Evolutionary conservation across 2,113 vertebrate species (phyloP), one percentile per base, ranked within the genome.

Genomic region (Brachyhypopomus occidentalis): DNA sequence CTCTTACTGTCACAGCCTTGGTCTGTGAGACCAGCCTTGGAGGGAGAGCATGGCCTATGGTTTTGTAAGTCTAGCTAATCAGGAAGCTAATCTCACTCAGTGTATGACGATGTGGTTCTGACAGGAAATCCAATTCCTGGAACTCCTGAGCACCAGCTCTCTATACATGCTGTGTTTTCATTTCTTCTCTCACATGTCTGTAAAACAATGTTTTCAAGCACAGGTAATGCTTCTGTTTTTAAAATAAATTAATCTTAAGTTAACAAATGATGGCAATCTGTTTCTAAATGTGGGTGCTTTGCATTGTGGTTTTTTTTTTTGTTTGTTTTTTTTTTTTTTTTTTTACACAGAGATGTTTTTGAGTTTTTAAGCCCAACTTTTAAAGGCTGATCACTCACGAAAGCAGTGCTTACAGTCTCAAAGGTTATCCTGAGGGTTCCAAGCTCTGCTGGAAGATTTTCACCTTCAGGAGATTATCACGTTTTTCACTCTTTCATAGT

Each of bases 221-320:
- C 8, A 69, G 52, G 66, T 55, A 58, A 27, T 66, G 41, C 25
- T 69, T 55, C 69, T 58, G 60, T 58, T 75, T 75, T 67, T 59
- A 75, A 66, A 81, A 75, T 81, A 74, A 80, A 80, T 73, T 7
- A 17, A 67, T 59, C 45, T 60, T 27, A 1, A 7, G 17, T 72
- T 63, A 80, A 74, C 34, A 34, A 66, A n/a, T 27, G 60, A 63
- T 23, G 20, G 17, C 2, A 12, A 11, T 22, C 9, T 36, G 23
- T 36, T 3, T 38, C 20, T 17, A 1, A 34, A 4, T 22, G 5
- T 62, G 27, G 4, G 62, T 59, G 9, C 4, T 34, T 5, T 72
- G 55, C 16, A 27, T 59, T 36, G 16, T n/a, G n/a, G 23, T 60
- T 11, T 45, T n/a, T 45, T 22, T 55, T n/a, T n/a, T n/a, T n/a